Conservation (phyloP, 2,113 vertebrate species). For the Oryzias curvinotus region DNA sequence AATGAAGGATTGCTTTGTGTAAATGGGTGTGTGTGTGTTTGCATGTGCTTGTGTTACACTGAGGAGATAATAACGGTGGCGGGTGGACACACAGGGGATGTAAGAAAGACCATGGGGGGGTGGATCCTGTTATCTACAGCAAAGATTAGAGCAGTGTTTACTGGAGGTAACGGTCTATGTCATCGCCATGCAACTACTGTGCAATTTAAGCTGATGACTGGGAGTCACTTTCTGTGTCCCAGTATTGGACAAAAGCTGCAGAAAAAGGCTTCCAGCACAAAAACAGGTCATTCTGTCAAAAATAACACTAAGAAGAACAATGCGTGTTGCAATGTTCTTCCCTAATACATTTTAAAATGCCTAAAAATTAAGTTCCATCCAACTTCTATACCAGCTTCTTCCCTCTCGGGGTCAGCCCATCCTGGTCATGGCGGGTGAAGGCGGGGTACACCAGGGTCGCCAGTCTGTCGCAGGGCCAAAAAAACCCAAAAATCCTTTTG, state of each 20-base stretch:
- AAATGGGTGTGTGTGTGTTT: constrained; percentile 18
- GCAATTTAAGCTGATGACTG: constrained; percentile 29
- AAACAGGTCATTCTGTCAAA: background rate
- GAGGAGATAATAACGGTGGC: constrained; percentile 13
- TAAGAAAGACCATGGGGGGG: constrained; percentile 14
- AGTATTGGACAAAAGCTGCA: constrained; percentile 4
- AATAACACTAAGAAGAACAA: no score
- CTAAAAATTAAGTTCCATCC: no score
- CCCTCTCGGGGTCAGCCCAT: no score
- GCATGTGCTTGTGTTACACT: constrained; percentile 16
- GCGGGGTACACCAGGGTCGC: no score
- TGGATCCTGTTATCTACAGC: constrained; percentile 56
- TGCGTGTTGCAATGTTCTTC: no score
- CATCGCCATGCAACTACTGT: constrained; percentile 60
- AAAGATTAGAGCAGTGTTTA: constrained; percentile 48
- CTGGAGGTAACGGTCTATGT: constrained; percentile 58
- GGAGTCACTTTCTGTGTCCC: constrained; percentile 7
- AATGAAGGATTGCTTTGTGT: constrained; percentile 56
- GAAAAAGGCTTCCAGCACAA: background rate
- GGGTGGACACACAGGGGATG: constrained; percentile 8
- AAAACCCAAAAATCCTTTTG: no score
- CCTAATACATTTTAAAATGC: no score
- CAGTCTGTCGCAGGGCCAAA: no score
- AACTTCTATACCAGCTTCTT: no score
- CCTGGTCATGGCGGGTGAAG: no score